These are phyloP conservation scores for Azemiops feae DNA, from an alignment of 2,113 vertebrate species.

Conservation along the genomic window DNA sequence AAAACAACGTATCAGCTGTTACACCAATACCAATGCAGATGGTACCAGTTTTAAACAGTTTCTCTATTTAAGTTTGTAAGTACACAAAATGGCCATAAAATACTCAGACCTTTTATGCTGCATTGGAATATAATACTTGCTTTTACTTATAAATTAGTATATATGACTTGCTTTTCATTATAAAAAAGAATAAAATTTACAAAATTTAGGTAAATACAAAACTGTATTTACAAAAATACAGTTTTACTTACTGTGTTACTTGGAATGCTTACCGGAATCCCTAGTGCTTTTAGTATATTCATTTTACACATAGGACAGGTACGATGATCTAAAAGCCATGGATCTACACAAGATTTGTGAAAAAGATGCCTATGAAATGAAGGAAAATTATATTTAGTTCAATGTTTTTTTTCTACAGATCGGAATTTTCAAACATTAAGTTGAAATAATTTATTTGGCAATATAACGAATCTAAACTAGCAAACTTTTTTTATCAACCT, in stretches of 20 bases:
- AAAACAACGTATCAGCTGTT: neutral
- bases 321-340: constrained; percentile 95
- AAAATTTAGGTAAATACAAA: too few species aligned
- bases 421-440: neutral
- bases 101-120: neutral
- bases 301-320: constrained; percentile 99
- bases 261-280: constrained; percentile 85
- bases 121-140: neutral
- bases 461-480: neutral
- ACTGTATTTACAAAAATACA: neutral
- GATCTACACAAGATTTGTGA: constrained; percentile 98
- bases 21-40: neutral
- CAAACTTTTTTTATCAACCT: neutral
- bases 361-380: constrained; percentile 87
- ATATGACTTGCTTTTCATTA: neutral
- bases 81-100: constrained; percentile 3
- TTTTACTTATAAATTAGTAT: neutral
- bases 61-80: neutral
- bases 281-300: constrained; percentile 98
- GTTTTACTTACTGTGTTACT: neutral
- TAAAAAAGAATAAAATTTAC: neutral
- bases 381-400: constrained; percentile 57
- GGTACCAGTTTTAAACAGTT: neutral
- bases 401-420: constrained; percentile 1
- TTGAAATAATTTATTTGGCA: neutral